Percentiles rank a stretch among this genome's conserved stretches.
Conservation (phyloP, 2,888 invertebrate species). For the Cephus nigrinus region DNA sequence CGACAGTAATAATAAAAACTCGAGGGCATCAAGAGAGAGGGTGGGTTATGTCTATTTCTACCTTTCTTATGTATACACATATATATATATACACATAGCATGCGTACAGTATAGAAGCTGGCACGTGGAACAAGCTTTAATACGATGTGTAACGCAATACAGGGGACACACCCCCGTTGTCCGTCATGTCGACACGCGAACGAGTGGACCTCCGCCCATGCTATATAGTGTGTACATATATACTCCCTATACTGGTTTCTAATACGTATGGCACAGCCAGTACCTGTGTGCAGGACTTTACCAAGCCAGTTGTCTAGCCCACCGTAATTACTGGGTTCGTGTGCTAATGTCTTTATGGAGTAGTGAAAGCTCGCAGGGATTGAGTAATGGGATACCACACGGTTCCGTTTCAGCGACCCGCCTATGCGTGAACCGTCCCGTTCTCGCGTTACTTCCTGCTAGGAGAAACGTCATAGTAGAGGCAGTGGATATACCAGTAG, state of each 20-base stretch:
- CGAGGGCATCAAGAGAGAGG: not conserved
- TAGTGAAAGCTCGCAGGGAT: conserved; percentile 22
- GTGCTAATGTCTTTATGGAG: conserved; percentile 55
- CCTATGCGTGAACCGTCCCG: not conserved
- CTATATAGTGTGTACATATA: not conserved
- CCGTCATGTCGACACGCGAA: conserved; percentile 6
- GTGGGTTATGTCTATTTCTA: not conserved
- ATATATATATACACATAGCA: not conserved
- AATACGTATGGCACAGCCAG: not conserved
- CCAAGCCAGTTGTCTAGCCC: conserved; percentile 28
- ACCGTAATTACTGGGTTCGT: conserved; percentile 49
- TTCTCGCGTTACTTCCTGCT: not conserved
- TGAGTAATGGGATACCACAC: conserved; percentile 21
- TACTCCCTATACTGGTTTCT: not conserved
- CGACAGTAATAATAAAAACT: conserved; percentile 11
- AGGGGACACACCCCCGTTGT: not conserved
- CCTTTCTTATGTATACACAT: not conserved
- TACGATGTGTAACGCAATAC: conserved; percentile 3
- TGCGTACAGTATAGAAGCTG: not conserved
- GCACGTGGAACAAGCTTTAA: not conserved
- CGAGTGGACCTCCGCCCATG: not conserved
- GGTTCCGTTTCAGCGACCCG: not conserved
- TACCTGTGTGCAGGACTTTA: not conserved
- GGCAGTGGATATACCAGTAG: not conserved
- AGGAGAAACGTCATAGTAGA: not conserved